phyloP scores from a whole-genome alignment of 2,888 invertebrate genomes.

The Prosopocoilus inquinatus region DNA sequence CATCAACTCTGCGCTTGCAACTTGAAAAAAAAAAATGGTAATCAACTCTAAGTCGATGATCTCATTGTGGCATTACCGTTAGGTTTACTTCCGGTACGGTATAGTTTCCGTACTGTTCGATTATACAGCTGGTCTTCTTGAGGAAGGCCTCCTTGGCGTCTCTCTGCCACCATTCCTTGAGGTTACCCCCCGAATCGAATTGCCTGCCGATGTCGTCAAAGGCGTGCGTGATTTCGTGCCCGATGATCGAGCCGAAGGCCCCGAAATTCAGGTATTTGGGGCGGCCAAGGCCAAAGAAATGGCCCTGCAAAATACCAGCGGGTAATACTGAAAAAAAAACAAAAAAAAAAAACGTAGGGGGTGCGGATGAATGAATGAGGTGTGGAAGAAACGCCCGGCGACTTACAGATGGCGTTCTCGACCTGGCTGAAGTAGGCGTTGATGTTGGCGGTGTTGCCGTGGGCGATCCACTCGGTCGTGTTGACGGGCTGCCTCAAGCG shows the following conservation, averaged over 20 bases:
- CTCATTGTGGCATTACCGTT: conserved; percentile 56
- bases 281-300: conserved; percentile 84
- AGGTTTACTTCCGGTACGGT: conserved; percentile 74
- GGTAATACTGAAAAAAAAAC: conserved; percentile 79
- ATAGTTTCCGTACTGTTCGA: conserved; percentile 91
- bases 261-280: conserved; percentile 92
- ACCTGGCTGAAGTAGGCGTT: background rate
- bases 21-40: too few relatives aligned
- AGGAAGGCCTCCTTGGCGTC: conserved; percentile 80
- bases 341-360: background rate
- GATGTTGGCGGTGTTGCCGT: background rate
- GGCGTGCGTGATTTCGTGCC: conserved; percentile 90
- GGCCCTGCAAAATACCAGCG: conserved; percentile 89
- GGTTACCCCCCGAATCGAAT: conserved; percentile 88
- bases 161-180: conserved; percentile 91
- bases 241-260: conserved; percentile 87
- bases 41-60: too few relatives aligned
- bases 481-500: background rate
- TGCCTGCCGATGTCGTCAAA: conserved; percentile 89
- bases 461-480: background rate
- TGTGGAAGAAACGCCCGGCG: too few relatives aligned
- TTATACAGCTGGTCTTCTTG: conserved; percentile 84
- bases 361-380: background rate
- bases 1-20: too few relatives aligned
- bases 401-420: background rate